Conservation (phyloP, 2,113 vertebrate genomes). For the Phycodurus eques region DNA sequence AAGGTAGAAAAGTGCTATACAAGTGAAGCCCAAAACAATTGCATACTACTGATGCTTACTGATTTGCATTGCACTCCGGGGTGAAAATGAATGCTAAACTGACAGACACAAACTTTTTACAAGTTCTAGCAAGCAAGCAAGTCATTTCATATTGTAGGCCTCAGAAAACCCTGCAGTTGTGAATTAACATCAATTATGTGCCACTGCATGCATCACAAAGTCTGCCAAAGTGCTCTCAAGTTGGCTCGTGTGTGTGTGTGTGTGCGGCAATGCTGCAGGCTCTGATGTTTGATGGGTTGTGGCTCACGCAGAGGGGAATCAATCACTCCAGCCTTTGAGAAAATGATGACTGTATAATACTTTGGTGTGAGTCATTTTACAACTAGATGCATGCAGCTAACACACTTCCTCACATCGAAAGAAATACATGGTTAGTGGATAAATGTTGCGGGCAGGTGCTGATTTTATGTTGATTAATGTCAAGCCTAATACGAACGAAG, state of each 20-base stretch:
- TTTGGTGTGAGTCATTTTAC: neutral
- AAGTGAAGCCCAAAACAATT: neutral
- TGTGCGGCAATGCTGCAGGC: neutral
- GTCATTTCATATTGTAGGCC: neutral
- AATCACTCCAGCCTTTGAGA: conserved; percentile 5
- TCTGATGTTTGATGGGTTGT: conserved; percentile 14
- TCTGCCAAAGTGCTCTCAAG: conserved; percentile 10
- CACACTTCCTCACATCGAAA: neutral
- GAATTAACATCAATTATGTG: neutral
- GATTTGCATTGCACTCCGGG: neutral
- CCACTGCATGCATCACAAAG: conserved; percentile 10
- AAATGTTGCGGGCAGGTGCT: neutral
- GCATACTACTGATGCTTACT: neutral
- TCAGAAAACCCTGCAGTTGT: neutral
- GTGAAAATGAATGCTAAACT: neutral
- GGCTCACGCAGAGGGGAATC: conserved; percentile 2
- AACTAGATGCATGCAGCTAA: neutral
- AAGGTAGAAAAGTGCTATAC: too few relatives aligned
- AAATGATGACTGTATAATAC: neutral
- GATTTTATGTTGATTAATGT: neutral
- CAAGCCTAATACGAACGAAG: neutral
- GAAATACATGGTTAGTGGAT: neutral
- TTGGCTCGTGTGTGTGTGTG: conserved; percentile 6
- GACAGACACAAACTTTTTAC: neutral
- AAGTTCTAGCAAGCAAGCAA: neutral